Evolutionary conservation across 35 echinoderm and acorn worm genomes (phyloP).

Genomic region (Heliocidaris tuberculata): DNA sequence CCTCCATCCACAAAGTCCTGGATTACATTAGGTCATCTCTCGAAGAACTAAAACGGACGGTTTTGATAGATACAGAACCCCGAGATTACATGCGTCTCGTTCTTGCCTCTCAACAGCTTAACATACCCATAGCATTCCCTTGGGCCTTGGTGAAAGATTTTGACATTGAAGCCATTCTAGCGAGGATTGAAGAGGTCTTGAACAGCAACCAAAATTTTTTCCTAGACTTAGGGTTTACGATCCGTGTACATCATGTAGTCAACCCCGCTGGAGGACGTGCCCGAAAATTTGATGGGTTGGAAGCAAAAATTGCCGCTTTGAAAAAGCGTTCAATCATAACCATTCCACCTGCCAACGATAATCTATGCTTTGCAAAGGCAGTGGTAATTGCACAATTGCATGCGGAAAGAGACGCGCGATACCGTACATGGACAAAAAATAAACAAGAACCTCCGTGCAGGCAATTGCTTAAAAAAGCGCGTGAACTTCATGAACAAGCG

Average conservation of each 20-base stretch:
- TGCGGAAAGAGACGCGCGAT: neutral
- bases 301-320: neutral
- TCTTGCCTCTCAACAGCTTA: neutral
- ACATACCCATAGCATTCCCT: slow-evolving; percentile 1
- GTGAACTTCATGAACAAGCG: neutral
- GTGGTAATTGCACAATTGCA: neutral
- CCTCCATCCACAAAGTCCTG: neutral
- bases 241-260: neutral
- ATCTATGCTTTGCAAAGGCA: slow-evolving; percentile 6
- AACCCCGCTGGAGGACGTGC: neutral
- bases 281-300: neutral
- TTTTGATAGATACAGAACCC: neutral
- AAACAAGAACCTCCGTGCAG: neutral
- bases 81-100: neutral
- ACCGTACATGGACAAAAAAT: neutral
- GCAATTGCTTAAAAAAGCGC: neutral
- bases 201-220: slow-evolving; percentile 29
- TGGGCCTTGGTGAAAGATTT: neutral
- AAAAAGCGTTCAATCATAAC: neutral
- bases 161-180: neutral
- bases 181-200: neutral
- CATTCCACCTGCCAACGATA: neutral
- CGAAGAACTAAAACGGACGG: neutral
- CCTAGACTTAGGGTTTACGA: neutral
- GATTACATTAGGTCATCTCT: neutral